These are phyloP conservation scores for Eretmochelys imbricata DNA, from an alignment of 2,113 vertebrate genomes.

Conservation along the genomic window DNA sequence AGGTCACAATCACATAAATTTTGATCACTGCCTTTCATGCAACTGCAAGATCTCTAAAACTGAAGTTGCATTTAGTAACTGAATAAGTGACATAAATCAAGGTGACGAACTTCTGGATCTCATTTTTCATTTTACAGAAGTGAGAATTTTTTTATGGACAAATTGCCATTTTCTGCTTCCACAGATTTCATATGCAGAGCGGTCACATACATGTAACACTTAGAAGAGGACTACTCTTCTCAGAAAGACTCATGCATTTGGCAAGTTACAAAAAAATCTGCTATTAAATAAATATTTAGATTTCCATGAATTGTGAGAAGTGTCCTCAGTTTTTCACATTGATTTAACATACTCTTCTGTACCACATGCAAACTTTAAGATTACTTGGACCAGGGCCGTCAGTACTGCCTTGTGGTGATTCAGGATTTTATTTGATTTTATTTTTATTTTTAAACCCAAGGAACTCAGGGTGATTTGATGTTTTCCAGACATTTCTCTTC, in stretches of 20 bases:
- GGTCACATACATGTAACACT: not conserved
- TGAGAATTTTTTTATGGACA: not conserved
- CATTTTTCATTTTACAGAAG: not conserved
- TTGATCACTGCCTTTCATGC: too few species aligned
- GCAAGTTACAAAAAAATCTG: not conserved
- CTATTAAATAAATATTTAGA: not conserved
- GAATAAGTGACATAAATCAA: too few species aligned
- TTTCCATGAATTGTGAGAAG: not conserved
- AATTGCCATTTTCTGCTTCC: not conserved
- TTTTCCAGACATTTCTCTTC: not conserved
- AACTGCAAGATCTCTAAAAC: too few species aligned
- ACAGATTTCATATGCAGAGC: not conserved
- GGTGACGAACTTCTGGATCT: not conserved
- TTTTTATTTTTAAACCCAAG: too few species aligned
- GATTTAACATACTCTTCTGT: not conserved
- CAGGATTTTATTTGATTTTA: not conserved
- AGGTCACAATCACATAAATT: too few species aligned
- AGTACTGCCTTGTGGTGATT: not conserved
- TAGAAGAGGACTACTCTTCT: not conserved
- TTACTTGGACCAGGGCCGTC: not conserved
- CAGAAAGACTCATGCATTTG: not conserved
- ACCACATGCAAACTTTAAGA: not conserved
- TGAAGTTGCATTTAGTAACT: too few species aligned
- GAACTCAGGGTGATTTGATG: too few species aligned
- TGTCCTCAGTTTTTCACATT: not conserved